Evolutionary conservation across 2,797 vertebrate species (phyloP), one percentile per base, ranked within the genome.

Genomic region (Poeciliopsis paucimaculata): DNA sequence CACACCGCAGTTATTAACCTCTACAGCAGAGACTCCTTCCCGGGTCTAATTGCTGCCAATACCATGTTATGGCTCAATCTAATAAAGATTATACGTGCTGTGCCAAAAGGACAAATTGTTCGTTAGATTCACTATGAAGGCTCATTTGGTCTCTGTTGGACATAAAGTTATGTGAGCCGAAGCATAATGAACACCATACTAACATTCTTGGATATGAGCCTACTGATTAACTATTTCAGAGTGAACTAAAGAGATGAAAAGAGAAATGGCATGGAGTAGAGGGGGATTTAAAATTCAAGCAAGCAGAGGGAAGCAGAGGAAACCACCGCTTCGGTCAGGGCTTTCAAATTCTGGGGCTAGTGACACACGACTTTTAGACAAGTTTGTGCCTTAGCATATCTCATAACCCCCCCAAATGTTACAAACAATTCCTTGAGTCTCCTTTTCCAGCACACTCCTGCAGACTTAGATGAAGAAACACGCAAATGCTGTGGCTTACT

Each of bases 91-190:
- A 92, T 89, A 89, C 64, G 84, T 90, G 85, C 88, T 84, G 86
- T 81, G 82, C 82, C 89, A 90, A 94, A 92, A 93, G 93, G 91
- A 93, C 91, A 93, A 93, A 93, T 91, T 92, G 91, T 92, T 91
- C 89, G 2, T 81, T 83, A 77, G 77, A 86, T 91, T 89, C 78
- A 82, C 79, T 85, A 66, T 2, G 78, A 89, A 87, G 79, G 36
- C 79, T 92, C 90, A 82, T 91, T 91, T 88, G 76, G 80, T 93
- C 88, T 78, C 89, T 86, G 87, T 86, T 90, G 90, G 91, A 92
- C 88, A 91, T 92, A 87, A 92, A 91, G 87, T 89, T 91, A 88
- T 86, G 84, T 86, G 87, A 93, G 87, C 86, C 64, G 77, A 83
- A 89, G 86, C 88, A 87, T 90, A 92, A 93, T 92, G 88, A 91